Evolutionary conservation across 1,140 invertebrate species (phyloP).

Genomic region (Drosophila setifemur): DNA sequence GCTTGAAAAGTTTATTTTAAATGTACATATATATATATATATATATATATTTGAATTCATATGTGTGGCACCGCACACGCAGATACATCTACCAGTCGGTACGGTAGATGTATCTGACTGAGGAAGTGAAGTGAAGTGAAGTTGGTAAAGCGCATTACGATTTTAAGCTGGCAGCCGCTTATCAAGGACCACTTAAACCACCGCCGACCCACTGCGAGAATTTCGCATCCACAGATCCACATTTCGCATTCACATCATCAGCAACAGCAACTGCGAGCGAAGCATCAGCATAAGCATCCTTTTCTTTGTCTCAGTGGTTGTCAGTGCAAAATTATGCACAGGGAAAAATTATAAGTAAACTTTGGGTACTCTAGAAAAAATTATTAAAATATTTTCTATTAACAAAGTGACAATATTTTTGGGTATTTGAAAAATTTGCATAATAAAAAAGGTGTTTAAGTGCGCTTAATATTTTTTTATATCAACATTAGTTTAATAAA

Average conservation of each 20-base stretch:
- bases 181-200: constrained; percentile 73
- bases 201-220: constrained; percentile 47
- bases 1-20: constrained; percentile 41
- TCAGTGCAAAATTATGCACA: constrained; percentile 10
- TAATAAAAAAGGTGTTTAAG: too few species aligned
- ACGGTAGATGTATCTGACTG: not conserved
- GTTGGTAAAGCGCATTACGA: constrained; percentile 68
- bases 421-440: too few species aligned
- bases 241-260: constrained; percentile 20
- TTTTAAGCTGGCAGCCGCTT: constrained; percentile 66
- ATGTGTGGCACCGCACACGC: not conserved
- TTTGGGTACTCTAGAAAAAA: too few species aligned
- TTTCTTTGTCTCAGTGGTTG: constrained; percentile 5
- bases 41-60: not conserved
- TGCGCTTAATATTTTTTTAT: too few species aligned
- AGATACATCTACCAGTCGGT: constrained; percentile 2
- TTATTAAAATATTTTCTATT: not conserved
- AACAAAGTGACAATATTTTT: too few species aligned
- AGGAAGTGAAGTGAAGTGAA: constrained; percentile 17
- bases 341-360: too few species aligned
- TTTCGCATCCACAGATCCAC: constrained; percentile 19
- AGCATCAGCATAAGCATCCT: too few species aligned
- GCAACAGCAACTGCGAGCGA: not conserved
- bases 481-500: too few species aligned
- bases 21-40: constrained; percentile 3